Evolutionary conservation across 2,797 vertebrate species (phyloP), one percentile per base, ranked within the genome.

Genomic region (Lepus townsendii): DNA sequence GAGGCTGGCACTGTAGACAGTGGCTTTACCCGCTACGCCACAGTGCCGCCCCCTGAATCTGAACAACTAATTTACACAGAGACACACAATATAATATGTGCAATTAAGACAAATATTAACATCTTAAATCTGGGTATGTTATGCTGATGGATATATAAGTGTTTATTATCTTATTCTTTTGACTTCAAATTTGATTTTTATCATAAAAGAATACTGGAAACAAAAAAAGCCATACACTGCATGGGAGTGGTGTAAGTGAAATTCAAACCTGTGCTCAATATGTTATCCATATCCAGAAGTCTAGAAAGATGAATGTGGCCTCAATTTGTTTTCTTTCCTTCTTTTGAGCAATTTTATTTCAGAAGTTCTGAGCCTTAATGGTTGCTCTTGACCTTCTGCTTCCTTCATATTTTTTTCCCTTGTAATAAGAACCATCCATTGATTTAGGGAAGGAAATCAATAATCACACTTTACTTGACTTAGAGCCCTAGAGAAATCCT

Each of bases 391-490:
- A 83, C 72, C n/a, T 66, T 83, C 20, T 7, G 5, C 7, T 0
- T 52, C 35, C 26, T 89, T 60, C 16, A 26, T 92, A 30, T 50
- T 88, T 88, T 47, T 47, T 85, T 6, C 14, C n/a, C 54, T 32
- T n/a, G 13, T 65, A 32, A 9, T n/a, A 63, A 82, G 32, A 91
- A 22, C 30, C 7, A 17, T 91, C 54, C 24, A 50, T 42, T 54
- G 60, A 83, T 93, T 71, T 87, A 93, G 76, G 54, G 66, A 75
- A 42, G n/a, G 76, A 60, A 66, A 86, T 79, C 38, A 57, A 60
- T 90, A 83, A 47, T 30, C 27, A 63, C 32, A 86, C 50, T 93
- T 78, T 35, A 79, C n/a, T 85, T 93, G 79, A 93, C 30, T 83
- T 95, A 54, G 4, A 32, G 27, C 24, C 65, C 71, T 91, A 60